These are phyloP conservation scores for Haemorhous mexicanus DNA, from an alignment of 2,113 vertebrate genomes.

Conservation along the genomic window DNA sequence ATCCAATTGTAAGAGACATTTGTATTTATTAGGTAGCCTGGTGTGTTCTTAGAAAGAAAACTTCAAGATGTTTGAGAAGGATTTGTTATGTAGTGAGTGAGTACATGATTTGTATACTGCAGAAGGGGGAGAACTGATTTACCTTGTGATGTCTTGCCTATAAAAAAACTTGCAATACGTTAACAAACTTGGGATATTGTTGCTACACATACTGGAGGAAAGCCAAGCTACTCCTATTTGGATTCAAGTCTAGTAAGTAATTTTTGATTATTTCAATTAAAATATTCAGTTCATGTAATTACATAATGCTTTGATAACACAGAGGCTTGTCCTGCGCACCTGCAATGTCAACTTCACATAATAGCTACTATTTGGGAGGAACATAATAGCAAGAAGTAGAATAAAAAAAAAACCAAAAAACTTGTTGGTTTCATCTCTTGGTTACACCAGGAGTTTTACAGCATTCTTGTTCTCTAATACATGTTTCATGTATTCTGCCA, in stretches of 20 bases:
- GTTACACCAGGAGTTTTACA: background rate
- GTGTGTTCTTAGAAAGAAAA: background rate
- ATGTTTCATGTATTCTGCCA: background rate
- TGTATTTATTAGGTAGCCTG: background rate
- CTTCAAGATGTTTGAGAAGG: background rate
- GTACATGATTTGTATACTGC: background rate
- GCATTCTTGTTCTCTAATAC: background rate
- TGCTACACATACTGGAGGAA: background rate
- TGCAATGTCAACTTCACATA: background rate
- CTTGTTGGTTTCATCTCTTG: background rate
- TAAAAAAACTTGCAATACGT: background rate
- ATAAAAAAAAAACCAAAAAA: background rate
- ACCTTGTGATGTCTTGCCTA: background rate
- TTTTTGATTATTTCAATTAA: conserved; percentile 10
- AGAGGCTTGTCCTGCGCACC: background rate
- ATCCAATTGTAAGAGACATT: background rate
- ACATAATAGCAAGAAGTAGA: background rate
- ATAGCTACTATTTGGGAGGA: background rate
- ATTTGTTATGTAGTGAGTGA: background rate
- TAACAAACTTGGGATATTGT: background rate
- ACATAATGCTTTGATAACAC: background rate
- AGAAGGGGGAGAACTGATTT: background rate
- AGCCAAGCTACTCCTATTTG: background rate
- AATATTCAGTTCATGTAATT: background rate
- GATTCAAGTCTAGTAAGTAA: background rate